Evolutionary conservation across 2,113 vertebrate genomes (phyloP).

Genomic region (Proterorhinus semilunaris): DNA sequence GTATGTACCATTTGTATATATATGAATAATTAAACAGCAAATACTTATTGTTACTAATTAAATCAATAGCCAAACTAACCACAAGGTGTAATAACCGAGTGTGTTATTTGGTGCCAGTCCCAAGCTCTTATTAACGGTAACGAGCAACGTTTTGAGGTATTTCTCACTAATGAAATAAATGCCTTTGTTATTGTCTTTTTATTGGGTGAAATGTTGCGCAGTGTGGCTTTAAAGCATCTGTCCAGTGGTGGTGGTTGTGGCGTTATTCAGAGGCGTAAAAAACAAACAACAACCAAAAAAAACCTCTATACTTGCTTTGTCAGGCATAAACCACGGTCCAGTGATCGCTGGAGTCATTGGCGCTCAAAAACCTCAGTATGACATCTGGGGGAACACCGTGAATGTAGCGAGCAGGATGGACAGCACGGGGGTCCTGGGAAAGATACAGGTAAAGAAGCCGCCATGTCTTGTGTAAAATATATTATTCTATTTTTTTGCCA

Average conservation of each 20-base stretch:
- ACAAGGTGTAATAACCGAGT: not conserved
- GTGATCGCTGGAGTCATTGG: conserved; percentile 98
- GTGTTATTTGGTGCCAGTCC: not conserved
- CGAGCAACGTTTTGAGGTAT: too few relatives aligned
- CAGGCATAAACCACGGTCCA: conserved; percentile 96
- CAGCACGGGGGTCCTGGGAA: conserved; percentile 94
- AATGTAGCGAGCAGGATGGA: conserved; percentile 98
- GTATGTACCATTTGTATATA: not conserved
- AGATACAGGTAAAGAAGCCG: conserved; percentile 85
- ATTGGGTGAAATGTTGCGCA: too few relatives aligned
- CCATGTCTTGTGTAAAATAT: not conserved
- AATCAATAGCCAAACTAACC: not conserved
- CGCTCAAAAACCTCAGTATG: conserved; percentile 97
- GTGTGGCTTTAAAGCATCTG: too few relatives aligned
- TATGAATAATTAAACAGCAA: not conserved
- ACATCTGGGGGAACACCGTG: conserved; percentile 98
- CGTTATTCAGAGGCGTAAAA: too few relatives aligned
- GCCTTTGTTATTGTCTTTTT: too few relatives aligned
- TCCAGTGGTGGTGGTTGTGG: too few relatives aligned
- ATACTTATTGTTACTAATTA: not conserved
- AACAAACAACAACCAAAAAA: too few relatives aligned
- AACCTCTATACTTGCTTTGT: conserved; percentile 14
- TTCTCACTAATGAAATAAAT: too few relatives aligned
- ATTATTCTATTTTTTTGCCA: not conserved
- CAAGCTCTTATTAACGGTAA: not conserved